phyloP scores from a whole-genome alignment of 1,140 invertebrate genomes.

The Hycleus phaleratus region DNA sequence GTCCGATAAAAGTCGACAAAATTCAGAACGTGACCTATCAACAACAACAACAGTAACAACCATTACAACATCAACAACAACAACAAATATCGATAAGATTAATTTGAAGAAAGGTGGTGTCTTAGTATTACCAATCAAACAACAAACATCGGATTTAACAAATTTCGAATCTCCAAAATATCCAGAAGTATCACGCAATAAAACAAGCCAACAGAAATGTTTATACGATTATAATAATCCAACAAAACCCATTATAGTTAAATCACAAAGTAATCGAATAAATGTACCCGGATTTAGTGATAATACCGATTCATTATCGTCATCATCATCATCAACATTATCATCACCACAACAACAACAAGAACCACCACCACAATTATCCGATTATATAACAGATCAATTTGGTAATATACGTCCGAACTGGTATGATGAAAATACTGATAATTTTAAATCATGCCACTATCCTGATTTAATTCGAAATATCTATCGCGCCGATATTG shows the following conservation, averaged over 20 bases:
- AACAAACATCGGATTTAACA: constrained; percentile 3
- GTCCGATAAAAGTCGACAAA: constrained; percentile 8
- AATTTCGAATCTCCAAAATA: constrained; percentile 17
- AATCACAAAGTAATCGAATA: constrained; percentile 42
- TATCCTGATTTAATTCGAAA: constrained; percentile 47
- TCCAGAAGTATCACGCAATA: constrained; percentile 1
- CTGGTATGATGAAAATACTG: constrained; percentile 50
- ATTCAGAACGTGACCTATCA: constrained; percentile 12
- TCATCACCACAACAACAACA: not conserved
- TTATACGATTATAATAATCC: constrained; percentile 65
- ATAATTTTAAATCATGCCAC: constrained; percentile 46
- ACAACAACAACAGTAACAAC: not conserved
- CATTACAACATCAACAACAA: not conserved
- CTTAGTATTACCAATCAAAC: constrained; percentile 26
- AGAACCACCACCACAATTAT: constrained; percentile 23
- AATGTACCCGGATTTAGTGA: constrained; percentile 33
- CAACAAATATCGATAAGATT: constrained; percentile 2
- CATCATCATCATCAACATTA: not conserved
- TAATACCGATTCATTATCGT: constrained; percentile 16
- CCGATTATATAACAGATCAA: constrained; percentile 42
- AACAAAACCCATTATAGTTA: constrained; percentile 58
- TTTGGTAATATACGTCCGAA: constrained; percentile 43
- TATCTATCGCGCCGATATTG: constrained; percentile 48
- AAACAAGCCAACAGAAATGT: constrained; percentile 41
- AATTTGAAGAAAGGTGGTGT: constrained; percentile 31